These are phyloP conservation scores for Ibidorhyncha struthersii DNA, from an alignment of 2,113 vertebrate species.

Conservation along the genomic window DNA sequence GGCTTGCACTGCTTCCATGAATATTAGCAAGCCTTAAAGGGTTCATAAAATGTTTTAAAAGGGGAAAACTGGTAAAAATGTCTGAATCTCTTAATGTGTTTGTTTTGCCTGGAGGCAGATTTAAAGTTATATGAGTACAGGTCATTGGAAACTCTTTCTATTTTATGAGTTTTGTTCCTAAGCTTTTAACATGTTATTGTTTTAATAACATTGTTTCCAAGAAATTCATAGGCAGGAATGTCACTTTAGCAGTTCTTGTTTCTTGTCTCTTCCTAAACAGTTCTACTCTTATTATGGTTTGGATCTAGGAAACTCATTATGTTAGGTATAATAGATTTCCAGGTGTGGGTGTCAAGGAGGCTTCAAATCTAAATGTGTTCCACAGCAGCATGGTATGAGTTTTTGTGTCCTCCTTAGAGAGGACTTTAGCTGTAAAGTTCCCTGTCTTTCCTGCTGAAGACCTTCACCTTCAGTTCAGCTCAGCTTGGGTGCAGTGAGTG, in stretches of 20 bases:
- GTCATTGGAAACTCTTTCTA: background rate
- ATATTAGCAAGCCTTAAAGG: background rate
- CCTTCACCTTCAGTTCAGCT: background rate
- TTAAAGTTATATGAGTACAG: background rate
- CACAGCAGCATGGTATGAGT: fast-evolving
- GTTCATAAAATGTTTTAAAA: background rate
- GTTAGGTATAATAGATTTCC: background rate
- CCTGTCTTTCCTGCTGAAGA: background rate
- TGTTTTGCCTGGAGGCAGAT: background rate
- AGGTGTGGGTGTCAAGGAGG: background rate
- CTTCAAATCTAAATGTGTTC: background rate
- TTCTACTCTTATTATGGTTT: background rate
- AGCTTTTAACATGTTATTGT: background rate
- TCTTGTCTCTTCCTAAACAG: background rate
- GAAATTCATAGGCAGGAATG: background rate
- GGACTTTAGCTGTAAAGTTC: background rate
- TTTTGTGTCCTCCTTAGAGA: background rate
- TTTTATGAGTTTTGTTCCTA: background rate
- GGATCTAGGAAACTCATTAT: background rate
- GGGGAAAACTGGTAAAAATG: background rate
- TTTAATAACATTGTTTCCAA: background rate
- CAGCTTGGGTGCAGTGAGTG: background rate
- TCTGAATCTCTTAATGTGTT: background rate
- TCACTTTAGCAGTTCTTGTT: background rate
- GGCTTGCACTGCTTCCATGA: background rate